Evolutionary conservation across 2,113 vertebrate species (phyloP), one percentile per base, ranked within the genome.

Genomic region (Thymallus thymallus): DNA sequence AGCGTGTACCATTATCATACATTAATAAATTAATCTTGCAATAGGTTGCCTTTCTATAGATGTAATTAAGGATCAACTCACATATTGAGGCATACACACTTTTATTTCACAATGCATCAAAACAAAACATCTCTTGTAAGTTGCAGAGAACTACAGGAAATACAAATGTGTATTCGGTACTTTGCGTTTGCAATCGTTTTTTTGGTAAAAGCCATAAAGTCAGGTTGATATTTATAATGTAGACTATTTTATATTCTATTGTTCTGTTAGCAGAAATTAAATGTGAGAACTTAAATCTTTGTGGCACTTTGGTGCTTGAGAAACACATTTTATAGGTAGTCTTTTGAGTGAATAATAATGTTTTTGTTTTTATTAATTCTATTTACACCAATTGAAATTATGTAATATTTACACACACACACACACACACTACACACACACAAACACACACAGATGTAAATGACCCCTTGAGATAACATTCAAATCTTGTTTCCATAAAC

Each of bases 161-260:
- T 16, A 61, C 0, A 61, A 7, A 61, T 7, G 3, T 61, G 58
- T 24, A 61, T 51, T 51, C 18, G 46, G 22, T 22, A 61, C 20
- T 61, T 10, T 22, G 58, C 58, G 5, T 22, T 22, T 61, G 58
- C 23, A n/a, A 61, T 61, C 1, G 6, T 10, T 61, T 22, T 61
- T 51, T 61, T 51, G 14, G 48, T 51, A 51, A 18, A 18, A 16
- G 48, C 16, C 48, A 51, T 63, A 74, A 75, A 76, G 69, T 76
- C 78, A 72, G 78, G 78, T 76, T 46, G 45, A 75, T 80, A 80
- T 80, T 80, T 80, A 80, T 75, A 75, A 72, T 75, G 48, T 72
- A 55, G 60, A 71, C 72, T 76, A 76, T 65, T 64, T 24, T 29
- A 29, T 64, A 26, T 3, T 64, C 62, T 64, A 18, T 61, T n/a